Evolutionary conservation across 92 coral and sea anemone species (phyloP).

Genomic region (Phenganax marumi): DNA sequence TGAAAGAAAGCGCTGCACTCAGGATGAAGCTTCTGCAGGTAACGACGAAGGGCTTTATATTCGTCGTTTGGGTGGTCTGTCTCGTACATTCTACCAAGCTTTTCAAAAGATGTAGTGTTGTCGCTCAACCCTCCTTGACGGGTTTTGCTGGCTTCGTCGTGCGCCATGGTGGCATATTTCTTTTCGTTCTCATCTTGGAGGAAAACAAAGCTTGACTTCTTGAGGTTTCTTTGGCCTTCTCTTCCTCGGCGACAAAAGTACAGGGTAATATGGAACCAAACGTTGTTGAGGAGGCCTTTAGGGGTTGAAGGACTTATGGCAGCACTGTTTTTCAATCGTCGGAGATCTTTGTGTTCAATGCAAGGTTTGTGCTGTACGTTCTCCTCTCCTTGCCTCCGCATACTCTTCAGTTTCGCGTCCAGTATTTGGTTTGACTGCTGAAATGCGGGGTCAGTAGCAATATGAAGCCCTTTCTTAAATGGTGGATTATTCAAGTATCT

Average conservation of each 20-base stretch:
- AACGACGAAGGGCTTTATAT: conserved; percentile 24
- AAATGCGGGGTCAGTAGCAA: conserved; percentile 50
- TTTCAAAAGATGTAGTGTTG: conserved; percentile 36
- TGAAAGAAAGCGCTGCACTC: conserved; percentile 44
- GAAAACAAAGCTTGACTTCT: conserved; percentile 35
- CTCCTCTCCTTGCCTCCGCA: conserved; percentile 54
- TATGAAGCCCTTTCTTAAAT: conserved; percentile 1
- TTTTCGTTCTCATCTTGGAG: conserved; percentile 26
- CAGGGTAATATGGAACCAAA: conserved; percentile 50
- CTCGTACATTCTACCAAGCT: conserved; percentile 50
- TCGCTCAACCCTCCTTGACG: conserved; percentile 41
- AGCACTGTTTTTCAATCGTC: conserved; percentile 41
- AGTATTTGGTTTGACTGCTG: conserved; percentile 50
- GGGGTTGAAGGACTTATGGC: conserved; percentile 38
- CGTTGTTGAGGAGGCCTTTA: conserved; percentile 45
- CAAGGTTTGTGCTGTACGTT: conserved; percentile 54
- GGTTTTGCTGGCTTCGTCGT: conserved; percentile 45
- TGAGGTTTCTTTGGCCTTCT: conserved; percentile 52
- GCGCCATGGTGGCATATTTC: conserved; percentile 47
- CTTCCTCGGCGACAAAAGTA: conserved; percentile 55
- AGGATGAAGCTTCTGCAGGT: conserved; percentile 44
- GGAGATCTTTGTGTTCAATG: conserved; percentile 52
- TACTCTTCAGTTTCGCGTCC: conserved; percentile 46
- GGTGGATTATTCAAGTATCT: conserved; percentile 2
- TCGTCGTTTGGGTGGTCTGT: conserved; percentile 41